phyloP scores from a whole-genome alignment of 2,113 vertebrate genomes.

The Bos javanicus region DNA sequence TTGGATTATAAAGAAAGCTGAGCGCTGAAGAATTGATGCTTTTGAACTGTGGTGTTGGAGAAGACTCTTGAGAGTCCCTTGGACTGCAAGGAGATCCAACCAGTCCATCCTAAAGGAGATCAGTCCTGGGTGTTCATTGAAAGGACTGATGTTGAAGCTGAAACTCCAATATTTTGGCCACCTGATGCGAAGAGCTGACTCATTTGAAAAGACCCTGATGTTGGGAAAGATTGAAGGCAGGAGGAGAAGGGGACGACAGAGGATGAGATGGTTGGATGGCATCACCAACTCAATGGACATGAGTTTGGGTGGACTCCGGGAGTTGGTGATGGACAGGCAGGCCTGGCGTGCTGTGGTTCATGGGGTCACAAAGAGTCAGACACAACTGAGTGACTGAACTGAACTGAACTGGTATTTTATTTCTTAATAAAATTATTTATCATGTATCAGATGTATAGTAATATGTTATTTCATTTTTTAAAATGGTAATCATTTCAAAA shows the following conservation, averaged over 20 bases:
- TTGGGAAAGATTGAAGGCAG: background rate
- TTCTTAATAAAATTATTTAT: background rate
- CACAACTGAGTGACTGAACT: background rate
- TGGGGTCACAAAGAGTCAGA: background rate
- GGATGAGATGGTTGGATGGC: background rate
- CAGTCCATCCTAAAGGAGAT: background rate
- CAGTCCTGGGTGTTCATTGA: background rate
- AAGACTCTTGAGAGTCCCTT: background rate
- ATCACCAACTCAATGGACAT: background rate
- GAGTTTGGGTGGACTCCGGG: background rate
- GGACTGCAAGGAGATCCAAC: background rate
- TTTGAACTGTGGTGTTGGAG: background rate
- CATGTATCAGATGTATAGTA: background rate
- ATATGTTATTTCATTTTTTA: background rate
- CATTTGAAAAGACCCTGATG: background rate
- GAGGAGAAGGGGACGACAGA: fast-evolving
- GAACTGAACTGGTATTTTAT: background rate
- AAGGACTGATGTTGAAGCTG: background rate
- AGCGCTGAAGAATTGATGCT: fast-evolving
- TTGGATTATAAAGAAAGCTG: background rate
- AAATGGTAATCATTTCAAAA: background rate
- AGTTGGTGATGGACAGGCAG: background rate
- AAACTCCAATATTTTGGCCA: background rate
- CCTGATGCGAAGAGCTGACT: background rate
- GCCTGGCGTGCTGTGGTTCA: fast-evolving